Evolutionary conservation across 2,888 invertebrate genomes (phyloP).

Genomic region (Macrostomum cliftonense): DNA sequence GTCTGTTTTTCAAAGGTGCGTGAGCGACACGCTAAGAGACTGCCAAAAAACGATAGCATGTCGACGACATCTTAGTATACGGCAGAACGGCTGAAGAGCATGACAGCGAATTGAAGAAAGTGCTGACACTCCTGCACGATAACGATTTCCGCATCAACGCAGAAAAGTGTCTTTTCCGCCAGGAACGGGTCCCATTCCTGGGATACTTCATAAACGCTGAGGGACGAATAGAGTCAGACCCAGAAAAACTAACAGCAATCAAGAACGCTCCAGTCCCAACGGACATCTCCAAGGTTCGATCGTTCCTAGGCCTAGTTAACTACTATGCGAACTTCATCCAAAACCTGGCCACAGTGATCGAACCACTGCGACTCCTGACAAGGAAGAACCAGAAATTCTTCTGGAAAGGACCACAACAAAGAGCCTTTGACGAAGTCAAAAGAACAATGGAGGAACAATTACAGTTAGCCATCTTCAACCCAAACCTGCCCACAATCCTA

Average conservation of each 20-base stretch:
- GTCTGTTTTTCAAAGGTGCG: too few relatives aligned
- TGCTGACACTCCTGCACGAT: too few relatives aligned
- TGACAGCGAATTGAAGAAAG: neutral
- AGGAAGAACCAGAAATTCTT: neutral
- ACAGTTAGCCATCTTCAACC: too few relatives aligned
- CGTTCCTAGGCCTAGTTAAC: neutral
- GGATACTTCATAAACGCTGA: too few relatives aligned
- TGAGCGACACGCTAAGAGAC: too few relatives aligned
- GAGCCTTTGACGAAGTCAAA: neutral
- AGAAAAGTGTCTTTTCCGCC: too few relatives aligned
- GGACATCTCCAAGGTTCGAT: neutral
- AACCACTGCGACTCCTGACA: conserved; percentile 1
- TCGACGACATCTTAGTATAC: neutral
- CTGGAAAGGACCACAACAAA: neutral
- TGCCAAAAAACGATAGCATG: too few relatives aligned
- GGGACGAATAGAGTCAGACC: too few relatives aligned
- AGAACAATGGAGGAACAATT: too few relatives aligned
- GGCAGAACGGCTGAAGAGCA: conserved; percentile 1
- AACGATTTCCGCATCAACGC: too few relatives aligned
- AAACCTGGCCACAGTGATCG: conserved; percentile 3
- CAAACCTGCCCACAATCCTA: too few relatives aligned
- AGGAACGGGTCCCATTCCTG: too few relatives aligned
- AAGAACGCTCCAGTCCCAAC: neutral
- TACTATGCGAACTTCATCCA: conserved; percentile 1
- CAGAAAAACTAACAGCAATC: conserved; percentile 2